Conservation (phyloP, 2,888 invertebrate species). For the Rhimphoctona megacephalus region DNA sequence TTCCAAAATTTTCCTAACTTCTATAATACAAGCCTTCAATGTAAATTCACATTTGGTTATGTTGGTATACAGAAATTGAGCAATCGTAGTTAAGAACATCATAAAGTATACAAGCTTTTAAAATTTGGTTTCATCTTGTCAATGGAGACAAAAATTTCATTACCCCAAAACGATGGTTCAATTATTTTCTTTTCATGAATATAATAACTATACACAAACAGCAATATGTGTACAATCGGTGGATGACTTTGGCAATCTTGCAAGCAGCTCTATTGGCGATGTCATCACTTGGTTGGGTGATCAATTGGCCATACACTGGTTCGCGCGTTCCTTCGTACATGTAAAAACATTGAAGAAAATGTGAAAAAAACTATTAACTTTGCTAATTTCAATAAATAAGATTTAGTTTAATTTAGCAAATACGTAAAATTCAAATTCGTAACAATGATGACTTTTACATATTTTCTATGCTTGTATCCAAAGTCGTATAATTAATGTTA, state of each 20-base stretch:
- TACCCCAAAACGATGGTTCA: neutral
- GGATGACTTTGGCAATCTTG: too few species aligned
- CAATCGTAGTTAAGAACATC: neutral
- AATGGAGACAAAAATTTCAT: neutral
- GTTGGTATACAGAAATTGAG: slow-evolving; percentile 10
- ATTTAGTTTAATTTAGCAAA: neutral
- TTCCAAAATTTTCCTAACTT: slow-evolving; percentile 45
- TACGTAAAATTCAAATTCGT: neutral
- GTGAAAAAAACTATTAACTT: neutral
- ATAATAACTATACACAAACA: neutral
- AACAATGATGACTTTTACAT: neutral
- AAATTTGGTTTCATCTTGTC: neutral
- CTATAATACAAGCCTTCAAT: neutral
- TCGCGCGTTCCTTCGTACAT: neutral
- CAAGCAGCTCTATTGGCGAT: too few species aligned
- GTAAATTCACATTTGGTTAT: neutral
- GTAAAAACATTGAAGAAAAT: neutral
- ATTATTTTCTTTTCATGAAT: too few species aligned
- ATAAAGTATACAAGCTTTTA: neutral
- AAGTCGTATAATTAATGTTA: slow-evolving; percentile 19
- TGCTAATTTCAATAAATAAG: neutral
- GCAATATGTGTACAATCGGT: neutral
- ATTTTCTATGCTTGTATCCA: neutral
- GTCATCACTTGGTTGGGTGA: neutral
- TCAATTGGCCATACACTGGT: too few species aligned